These are phyloP conservation scores for Tachycineta bicolor DNA, from an alignment of 2,113 vertebrate species.

Conservation along the genomic window DNA sequence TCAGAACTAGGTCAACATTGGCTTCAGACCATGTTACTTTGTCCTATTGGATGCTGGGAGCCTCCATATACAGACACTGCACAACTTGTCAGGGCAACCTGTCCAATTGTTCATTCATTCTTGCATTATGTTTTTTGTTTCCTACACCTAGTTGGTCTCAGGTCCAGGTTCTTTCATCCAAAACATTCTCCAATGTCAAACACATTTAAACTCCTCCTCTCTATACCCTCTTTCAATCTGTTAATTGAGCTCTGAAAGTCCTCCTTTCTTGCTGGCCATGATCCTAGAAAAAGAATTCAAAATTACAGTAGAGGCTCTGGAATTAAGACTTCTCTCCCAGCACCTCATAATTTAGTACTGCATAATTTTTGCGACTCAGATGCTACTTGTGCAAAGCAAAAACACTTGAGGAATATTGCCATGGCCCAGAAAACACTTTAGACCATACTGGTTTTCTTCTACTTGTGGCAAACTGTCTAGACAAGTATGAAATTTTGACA, in stretches of 20 bases:
- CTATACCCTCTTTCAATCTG: background rate
- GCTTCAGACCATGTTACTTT: background rate
- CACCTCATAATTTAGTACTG: background rate
- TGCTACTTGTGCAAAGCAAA: background rate
- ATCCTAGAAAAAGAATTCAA: background rate
- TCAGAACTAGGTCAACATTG: background rate
- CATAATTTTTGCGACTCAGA: background rate
- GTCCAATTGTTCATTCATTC: background rate
- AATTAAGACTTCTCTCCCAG: constrained; percentile 14
- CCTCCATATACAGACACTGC: background rate
- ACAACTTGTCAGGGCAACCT: background rate
- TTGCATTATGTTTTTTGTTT: background rate
- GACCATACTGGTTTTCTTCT: background rate
- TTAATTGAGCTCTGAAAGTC: background rate
- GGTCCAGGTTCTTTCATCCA: background rate
- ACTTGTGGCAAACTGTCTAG: background rate
- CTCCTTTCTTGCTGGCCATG: background rate
- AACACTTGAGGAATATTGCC: background rate
- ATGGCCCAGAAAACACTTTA: background rate
- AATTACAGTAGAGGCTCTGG: background rate
- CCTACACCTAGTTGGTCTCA: background rate
- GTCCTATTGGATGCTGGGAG: background rate
- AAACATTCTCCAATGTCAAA: background rate
- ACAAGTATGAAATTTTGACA: background rate
- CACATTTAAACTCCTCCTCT: background rate